A percentile compares a stretch with the other conserved stretches of the same genome.
phyloP scores from a whole-genome alignment of 1,140 invertebrate genomes.

The Branchinecta lindahli region DNA sequence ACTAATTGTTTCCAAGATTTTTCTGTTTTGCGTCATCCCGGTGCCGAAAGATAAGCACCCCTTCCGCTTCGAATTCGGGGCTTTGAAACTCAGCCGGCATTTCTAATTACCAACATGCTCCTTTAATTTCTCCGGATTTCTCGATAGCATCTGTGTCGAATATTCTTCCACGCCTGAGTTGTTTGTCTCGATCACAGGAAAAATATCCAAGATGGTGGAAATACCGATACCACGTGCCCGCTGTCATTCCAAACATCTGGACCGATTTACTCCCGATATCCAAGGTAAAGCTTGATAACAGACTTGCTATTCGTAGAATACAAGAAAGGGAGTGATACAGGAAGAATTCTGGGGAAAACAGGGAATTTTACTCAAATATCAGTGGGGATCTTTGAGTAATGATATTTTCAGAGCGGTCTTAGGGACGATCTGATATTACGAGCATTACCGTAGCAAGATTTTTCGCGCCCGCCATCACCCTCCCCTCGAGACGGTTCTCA shows the following conservation, averaged over 20 bases:
- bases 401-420: too few relatives aligned
- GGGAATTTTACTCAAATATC: too few relatives aligned
- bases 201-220: conserved; percentile 6
- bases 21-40: too few relatives aligned
- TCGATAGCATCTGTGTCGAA: not conserved
- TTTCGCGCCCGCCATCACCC: too few relatives aligned
- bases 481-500: too few relatives aligned
- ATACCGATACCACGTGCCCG: not conserved
- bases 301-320: not conserved
- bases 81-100: not conserved
- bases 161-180: conserved; percentile 3
- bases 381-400: too few relatives aligned
- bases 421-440: too few relatives aligned
- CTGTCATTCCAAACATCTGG: not conserved
- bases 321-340: too few relatives aligned
- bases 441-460: too few relatives aligned
- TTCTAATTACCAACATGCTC: not conserved
- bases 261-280: not conserved
- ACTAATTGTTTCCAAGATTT: too few relatives aligned
- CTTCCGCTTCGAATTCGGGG: not conserved
- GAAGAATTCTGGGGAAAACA: too few relatives aligned
- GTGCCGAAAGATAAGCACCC: not conserved
- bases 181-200: conserved; percentile 4
- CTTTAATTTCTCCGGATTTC: not conserved
- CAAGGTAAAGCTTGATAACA: not conserved